Evolutionary conservation across 1,140 invertebrate species (phyloP).

Genomic region (Drosophila micromelanica): DNA sequence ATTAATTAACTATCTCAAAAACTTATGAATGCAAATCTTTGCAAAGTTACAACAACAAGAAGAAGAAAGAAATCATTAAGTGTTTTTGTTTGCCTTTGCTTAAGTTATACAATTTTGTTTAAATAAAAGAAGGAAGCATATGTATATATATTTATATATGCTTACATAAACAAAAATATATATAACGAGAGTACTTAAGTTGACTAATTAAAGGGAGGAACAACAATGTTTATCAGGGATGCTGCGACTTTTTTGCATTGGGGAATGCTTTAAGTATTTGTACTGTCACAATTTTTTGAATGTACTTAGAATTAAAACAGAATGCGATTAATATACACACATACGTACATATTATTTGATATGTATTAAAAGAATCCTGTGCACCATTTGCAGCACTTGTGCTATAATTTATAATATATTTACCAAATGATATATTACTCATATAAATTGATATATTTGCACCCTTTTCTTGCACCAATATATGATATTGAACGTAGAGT

Average conservation of each 20-base stretch:
- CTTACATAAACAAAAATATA: conserved; percentile 9
- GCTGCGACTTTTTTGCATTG: conserved; percentile 42
- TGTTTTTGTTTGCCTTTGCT: conserved; percentile 70
- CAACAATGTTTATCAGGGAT: conserved; percentile 61
- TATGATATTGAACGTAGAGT: conserved; percentile 78
- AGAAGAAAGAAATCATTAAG: conserved; percentile 32
- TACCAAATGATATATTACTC: conserved; percentile 19
- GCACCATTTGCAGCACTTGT: conserved; percentile 36
- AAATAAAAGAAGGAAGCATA: conserved; percentile 57
- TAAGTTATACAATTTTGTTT: conserved; percentile 75
- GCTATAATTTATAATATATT: conserved; percentile 27
- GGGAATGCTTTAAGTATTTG: conserved; percentile 56
- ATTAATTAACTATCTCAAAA: conserved; percentile 72
- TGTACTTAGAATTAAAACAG: conserved; percentile 43
- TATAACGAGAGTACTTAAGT: conserved; percentile 44
- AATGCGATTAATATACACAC: conserved; percentile 29
- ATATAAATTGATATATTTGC: conserved; percentile 49
- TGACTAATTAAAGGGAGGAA: conserved; percentile 25
- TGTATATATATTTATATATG: conserved; percentile 38
- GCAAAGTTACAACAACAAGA: conserved; percentile 13
- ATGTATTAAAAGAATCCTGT: not conserved
- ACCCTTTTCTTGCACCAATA: conserved; percentile 79
- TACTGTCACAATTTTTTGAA: conserved; percentile 47
- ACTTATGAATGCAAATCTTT: conserved; percentile 41
- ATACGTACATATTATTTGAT: conserved; percentile 27